phyloP scores from a whole-genome alignment of 1,140 invertebrate species.

The Drosophila teissieri region DNA sequence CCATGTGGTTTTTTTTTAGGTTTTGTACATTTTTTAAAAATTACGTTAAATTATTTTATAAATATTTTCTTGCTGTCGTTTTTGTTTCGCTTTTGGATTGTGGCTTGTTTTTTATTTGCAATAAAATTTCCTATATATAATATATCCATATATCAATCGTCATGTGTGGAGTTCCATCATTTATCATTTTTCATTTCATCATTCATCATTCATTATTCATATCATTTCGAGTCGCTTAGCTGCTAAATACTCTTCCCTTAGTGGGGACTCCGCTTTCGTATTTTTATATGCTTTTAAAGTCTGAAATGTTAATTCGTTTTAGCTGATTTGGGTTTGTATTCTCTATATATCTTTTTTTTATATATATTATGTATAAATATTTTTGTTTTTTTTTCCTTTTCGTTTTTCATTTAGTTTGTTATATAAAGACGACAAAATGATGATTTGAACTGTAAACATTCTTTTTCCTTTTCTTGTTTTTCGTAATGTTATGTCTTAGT shows the following conservation, averaged over 20 bases:
- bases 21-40: conserved; percentile 47
- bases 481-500: conserved; percentile 22
- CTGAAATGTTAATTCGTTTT: conserved; percentile 79
- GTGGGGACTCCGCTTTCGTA: background rate
- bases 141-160: conserved; percentile 28
- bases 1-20: conserved; percentile 24
- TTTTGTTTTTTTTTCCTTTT: conserved; percentile 9
- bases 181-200: background rate
- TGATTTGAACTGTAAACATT: conserved; percentile 72
- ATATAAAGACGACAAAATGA: conserved; percentile 78
- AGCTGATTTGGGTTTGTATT: conserved; percentile 47
- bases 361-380: conserved; percentile 54
- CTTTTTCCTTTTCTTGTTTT: conserved; percentile 12
- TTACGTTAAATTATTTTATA: conserved; percentile 52
- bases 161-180: conserved; percentile 16
- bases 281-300: conserved; percentile 67
- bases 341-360: conserved; percentile 32
- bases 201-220: background rate
- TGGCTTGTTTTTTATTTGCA: conserved; percentile 61
- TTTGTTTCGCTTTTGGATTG: conserved; percentile 60
- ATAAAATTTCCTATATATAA: conserved; percentile 69
- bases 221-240: conserved; percentile 24
- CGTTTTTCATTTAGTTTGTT: conserved; percentile 18
- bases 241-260: conserved; percentile 36
- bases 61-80: conserved; percentile 37